These are phyloP conservation scores for Coturnix japonica DNA, from an alignment of 2,113 vertebrate species.

Conservation along the genomic window DNA sequence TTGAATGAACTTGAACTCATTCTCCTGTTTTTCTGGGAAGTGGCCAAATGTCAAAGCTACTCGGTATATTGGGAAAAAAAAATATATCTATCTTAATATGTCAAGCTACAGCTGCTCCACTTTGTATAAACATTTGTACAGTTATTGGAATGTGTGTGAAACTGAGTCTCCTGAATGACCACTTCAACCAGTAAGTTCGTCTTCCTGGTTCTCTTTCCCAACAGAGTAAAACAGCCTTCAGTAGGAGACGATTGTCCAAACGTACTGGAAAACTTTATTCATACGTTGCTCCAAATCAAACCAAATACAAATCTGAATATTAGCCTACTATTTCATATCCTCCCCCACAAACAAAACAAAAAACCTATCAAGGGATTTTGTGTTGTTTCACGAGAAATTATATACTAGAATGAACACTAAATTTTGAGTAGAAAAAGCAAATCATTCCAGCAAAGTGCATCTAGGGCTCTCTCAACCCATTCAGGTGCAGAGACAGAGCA, in stretches of 20 bases:
- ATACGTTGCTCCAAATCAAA: neutral
- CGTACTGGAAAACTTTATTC: neutral
- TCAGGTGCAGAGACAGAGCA: neutral
- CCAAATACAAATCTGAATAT: neutral
- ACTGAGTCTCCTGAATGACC: neutral
- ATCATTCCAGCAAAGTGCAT: neutral
- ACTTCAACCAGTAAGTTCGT: neutral
- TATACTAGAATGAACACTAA: neutral
- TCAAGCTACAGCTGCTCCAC: neutral
- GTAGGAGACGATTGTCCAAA: neutral
- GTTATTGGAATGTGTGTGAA: neutral
- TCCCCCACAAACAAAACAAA: neutral
- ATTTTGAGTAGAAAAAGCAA: neutral
- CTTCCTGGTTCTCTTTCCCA: neutral
- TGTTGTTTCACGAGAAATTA: neutral
- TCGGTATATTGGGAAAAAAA: neutral
- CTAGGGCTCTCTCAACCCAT: neutral
- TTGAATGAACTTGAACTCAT: slow-evolving; percentile 18
- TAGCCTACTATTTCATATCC: neutral
- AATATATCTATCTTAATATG: neutral
- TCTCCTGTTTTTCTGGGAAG: slow-evolving; percentile 11
- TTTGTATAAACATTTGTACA: neutral
- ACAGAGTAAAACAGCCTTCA: neutral
- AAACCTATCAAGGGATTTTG: neutral
- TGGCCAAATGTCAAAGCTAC: slow-evolving; percentile 29